These are phyloP conservation scores for Nesoenas mayeri DNA, from an alignment of 2,113 vertebrate genomes.

Conservation along the genomic window DNA sequence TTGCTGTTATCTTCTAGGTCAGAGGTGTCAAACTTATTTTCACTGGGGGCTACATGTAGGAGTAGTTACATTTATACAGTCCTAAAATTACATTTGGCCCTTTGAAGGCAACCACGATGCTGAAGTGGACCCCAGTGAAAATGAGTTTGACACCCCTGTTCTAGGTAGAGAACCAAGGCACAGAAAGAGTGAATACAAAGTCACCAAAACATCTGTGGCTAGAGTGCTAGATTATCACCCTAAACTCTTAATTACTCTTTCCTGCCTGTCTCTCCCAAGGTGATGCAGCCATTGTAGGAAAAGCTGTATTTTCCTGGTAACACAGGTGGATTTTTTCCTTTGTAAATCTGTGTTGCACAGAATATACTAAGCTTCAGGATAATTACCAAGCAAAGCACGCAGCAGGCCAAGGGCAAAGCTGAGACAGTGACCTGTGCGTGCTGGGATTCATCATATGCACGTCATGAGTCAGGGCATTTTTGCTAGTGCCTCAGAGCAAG, in stretches of 20 bases:
- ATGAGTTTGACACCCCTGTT: no score
- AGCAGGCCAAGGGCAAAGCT: constrained; percentile 7
- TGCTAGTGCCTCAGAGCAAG: neutral
- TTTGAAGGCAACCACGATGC: no score
- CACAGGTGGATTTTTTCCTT: neutral
- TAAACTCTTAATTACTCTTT: neutral
- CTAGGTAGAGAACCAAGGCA: neutral
- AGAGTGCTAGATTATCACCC: neutral
- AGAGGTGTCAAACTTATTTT: no score
- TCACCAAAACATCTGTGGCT: neutral
- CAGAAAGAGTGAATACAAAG: neutral
- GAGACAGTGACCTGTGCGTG: neutral
- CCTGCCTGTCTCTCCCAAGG: neutral
- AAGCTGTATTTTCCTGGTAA: neutral
- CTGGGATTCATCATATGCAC: neutral
- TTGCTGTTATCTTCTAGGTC: neutral
- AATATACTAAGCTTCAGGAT: neutral
- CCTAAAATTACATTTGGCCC: no score
- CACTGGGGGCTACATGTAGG: no score
- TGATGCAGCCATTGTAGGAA: neutral
- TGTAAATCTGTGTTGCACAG: neutral
- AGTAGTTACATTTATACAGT: no score
- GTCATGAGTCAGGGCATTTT: neutral
- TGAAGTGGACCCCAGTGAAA: no score
- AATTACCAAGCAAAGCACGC: neutral